Percentiles rank a stretch among this genome's conserved stretches.
Conservation (phyloP, 2,888 invertebrate genomes). For the Stratiomys singularior region DNA sequence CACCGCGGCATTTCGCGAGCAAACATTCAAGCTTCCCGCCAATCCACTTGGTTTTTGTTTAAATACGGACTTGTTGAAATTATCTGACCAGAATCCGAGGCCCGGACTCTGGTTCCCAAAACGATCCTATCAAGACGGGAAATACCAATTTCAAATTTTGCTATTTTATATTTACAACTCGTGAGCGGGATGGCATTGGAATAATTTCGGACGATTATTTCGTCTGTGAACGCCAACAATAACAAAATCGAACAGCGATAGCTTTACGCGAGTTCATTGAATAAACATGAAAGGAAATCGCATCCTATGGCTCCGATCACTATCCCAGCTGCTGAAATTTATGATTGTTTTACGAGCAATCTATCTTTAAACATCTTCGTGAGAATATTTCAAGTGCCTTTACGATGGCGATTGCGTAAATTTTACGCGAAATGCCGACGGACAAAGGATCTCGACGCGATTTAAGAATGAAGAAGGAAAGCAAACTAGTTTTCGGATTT, state of each 20-base stretch:
- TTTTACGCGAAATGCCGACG: background rate
- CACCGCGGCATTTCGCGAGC: no score
- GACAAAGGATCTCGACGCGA: no score
- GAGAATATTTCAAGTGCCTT: background rate
- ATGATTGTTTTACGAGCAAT: slow-evolving; percentile 23
- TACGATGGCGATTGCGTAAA: slow-evolving; percentile 3
- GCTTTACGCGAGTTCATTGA: background rate
- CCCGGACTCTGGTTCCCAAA: no score
- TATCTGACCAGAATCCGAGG: no score
- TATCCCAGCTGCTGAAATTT: background rate
- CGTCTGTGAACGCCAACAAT: background rate
- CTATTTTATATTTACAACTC: background rate
- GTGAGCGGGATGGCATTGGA: background rate
- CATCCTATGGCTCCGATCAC: background rate
- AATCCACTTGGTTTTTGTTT: no score
- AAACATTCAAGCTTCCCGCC: no score
- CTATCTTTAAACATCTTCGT: background rate
- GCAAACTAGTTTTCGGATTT: no score
- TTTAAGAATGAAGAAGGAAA: no score
- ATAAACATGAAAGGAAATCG: slow-evolving; percentile 9
- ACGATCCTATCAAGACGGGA: no score
- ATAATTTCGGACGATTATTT: background rate
- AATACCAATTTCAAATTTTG: no score
- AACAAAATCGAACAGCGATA: background rate
- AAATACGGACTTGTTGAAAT: no score